Base-by-base conservation (phyloP, 2,888 invertebrate species). In the Bugulina stolonifera region DNA sequence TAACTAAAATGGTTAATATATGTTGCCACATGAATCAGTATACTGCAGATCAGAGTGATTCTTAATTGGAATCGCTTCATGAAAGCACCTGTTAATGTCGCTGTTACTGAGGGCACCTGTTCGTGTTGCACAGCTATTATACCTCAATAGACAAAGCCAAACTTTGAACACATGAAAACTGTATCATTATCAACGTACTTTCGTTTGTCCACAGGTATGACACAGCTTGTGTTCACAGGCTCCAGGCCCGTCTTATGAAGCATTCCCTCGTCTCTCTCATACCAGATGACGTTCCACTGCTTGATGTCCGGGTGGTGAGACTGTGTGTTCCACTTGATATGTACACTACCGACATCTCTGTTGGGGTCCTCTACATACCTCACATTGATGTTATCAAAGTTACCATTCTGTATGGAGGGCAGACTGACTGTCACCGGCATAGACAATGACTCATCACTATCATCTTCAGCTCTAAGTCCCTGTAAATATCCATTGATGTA, bases 231-330 rank as follows among this genome's bases (percentile, higher is more conserved):
- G 72, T 77, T 76, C 54, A 80, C 79, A 23, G 81, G 76, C 35
- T 80, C 79, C 52, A 83, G 78, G 72, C 78, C 78, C 76, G 81
- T 81, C 29, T 79, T 80, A 75, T 83, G 82, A 22, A 81, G 76
- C 18, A 78, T 76, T 35, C 79, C 75, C 69, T 83, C 81, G 57
- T 79, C 80, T n/a, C 78, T 76, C 52, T 78, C 78, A 73, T 77
- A 80, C 83, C 83, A 84, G 54, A 79, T 77, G 32, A 83, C 74
- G 72, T 79, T 80, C 75, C 80, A 81, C 77, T 84, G 83, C 73
- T 79, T 79, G 57, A 81, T 75, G 34, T 77, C 75, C 52, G 74
- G 73, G 35, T 75, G 75, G 27, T 78, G 77, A 1, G 80, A 80
- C 75, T 80, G 80, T 1, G 79, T 75, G 0, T 76, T 77, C 84